phyloP scores from a whole-genome alignment of 2,797 vertebrate species.

The Chaenodraco wilsoni region DNA sequence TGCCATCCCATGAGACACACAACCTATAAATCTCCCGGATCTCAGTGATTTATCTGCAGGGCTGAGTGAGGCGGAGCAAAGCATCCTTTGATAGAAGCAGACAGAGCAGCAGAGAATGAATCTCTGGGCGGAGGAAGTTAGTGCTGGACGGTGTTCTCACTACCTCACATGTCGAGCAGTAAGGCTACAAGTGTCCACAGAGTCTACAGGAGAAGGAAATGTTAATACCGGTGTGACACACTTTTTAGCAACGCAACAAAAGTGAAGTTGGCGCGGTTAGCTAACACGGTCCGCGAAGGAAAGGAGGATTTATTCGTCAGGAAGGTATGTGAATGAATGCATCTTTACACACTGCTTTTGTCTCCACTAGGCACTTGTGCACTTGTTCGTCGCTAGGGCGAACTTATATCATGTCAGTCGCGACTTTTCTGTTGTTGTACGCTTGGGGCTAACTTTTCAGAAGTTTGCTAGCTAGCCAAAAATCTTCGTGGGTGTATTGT shows the following conservation, averaged over 20 bases:
- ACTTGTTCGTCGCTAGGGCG: conserved; percentile 42
- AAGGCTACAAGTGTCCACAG: not conserved
- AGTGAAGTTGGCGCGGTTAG: not conserved
- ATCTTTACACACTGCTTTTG: conserved; percentile 29
- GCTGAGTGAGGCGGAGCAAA: conserved; percentile 75
- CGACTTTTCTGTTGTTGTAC: not conserved
- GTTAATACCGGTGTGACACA: not conserved
- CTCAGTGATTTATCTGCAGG: conserved; percentile 46
- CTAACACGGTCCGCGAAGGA: conserved; percentile 7
- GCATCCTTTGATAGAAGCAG: conserved; percentile 67
- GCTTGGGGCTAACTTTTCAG: not conserved
- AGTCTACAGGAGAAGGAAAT: conserved; percentile 7
- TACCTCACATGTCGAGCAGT: conserved; percentile 40
- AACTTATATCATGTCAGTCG: accelerated
- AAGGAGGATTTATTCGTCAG: conserved; percentile 45
- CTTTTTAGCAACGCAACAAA: not conserved
- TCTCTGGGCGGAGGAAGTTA: conserved; percentile 73
- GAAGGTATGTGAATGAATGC: conserved; percentile 68
- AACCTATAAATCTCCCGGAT: conserved; percentile 21
- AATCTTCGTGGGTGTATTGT: conserved; percentile 61
- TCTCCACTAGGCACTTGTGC: conserved; percentile 29
- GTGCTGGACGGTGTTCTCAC: conserved; percentile 37
- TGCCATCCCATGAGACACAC: not conserved
- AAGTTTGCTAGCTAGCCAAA: conserved; percentile 32
- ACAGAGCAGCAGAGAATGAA: conserved; percentile 52